Evolutionary conservation across 2,888 invertebrate species (phyloP).

Genomic region (Acleris holmiana): DNA sequence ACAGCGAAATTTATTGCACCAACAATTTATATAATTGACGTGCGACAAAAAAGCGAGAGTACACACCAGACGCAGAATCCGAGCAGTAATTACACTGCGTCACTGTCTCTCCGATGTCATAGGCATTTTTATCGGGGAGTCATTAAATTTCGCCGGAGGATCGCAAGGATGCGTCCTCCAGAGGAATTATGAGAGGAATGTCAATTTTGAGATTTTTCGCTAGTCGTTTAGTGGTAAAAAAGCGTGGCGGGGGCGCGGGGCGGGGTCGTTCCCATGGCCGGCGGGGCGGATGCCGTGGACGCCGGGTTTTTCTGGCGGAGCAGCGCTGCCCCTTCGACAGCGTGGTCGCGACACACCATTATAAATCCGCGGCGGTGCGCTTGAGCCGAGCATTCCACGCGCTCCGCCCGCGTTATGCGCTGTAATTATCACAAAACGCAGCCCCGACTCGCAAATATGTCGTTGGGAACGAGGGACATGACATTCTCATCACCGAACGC

Average conservation of each 20-base stretch:
- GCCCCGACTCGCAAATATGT: conserved; percentile 82
- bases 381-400: conserved; percentile 77
- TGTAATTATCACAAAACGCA: conserved; percentile 83
- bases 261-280: conserved; percentile 65
- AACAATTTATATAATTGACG: conserved; percentile 84
- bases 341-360: conserved; percentile 76
- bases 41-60: conserved; percentile 80
- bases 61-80: conserved; percentile 73
- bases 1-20: conserved; percentile 83
- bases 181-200: conserved; percentile 79
- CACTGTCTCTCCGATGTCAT: conserved; percentile 64
- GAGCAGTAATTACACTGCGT: conserved; percentile 72
- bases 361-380: conserved; percentile 80
- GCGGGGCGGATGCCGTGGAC: conserved; percentile 64
- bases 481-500: conserved; percentile 83
- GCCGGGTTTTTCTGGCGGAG: conserved; percentile 67
- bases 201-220: conserved; percentile 81
- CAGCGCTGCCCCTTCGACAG: conserved; percentile 66
- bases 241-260: conserved; percentile 51
- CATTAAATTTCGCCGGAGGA: conserved; percentile 69
- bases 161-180: conserved; percentile 77
- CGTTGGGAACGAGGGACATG: conserved; percentile 82
- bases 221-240: conserved; percentile 78
- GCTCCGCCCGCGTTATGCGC: conserved; percentile 78
- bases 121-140: conserved; percentile 66